Conservation (phyloP, 2,888 invertebrate species). For the Pogonocherus hispidulus region DNA sequence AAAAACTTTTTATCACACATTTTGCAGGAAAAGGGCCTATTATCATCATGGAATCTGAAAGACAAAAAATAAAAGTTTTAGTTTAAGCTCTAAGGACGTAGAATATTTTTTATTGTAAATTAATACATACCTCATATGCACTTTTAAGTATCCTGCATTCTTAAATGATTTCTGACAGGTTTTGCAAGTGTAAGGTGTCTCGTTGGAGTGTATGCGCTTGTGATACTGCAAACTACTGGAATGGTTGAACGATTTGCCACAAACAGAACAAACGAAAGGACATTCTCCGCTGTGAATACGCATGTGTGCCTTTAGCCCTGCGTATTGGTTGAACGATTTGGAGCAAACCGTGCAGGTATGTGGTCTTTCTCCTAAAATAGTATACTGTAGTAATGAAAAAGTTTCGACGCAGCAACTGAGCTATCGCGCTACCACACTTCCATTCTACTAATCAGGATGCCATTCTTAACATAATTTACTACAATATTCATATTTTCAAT, state of each 20-base stretch:
- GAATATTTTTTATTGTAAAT: too few relatives aligned
- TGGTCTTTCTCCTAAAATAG: conserved; percentile 53
- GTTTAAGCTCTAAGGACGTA: not conserved
- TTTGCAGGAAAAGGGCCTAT: conserved; percentile 57
- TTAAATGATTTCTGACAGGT: conserved; percentile 57
- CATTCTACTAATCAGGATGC: too few relatives aligned
- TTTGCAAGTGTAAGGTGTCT: conserved; percentile 56
- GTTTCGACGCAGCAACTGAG: too few relatives aligned
- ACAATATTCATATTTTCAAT: too few relatives aligned
- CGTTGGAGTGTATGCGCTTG: conserved; percentile 57
- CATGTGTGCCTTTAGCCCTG: conserved; percentile 55
- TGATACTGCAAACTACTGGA: conserved; percentile 57
- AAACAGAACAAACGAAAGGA: conserved; percentile 67
- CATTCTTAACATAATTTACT: too few relatives aligned
- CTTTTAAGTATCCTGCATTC: conserved; percentile 59
- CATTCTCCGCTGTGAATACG: conserved; percentile 60
- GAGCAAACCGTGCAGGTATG: conserved; percentile 52
- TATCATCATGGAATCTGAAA: conserved; percentile 59
- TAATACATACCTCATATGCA: conserved; percentile 52
- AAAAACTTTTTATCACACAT: conserved; percentile 59
- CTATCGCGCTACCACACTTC: too few relatives aligned
- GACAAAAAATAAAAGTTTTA: not conserved
- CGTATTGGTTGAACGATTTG: conserved; percentile 55
- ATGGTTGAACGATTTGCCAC: conserved; percentile 59
- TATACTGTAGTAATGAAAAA: too few relatives aligned